Evolutionary conservation across 2,113 vertebrate species (phyloP).

Genomic region (Eolophus roseicapilla): DNA sequence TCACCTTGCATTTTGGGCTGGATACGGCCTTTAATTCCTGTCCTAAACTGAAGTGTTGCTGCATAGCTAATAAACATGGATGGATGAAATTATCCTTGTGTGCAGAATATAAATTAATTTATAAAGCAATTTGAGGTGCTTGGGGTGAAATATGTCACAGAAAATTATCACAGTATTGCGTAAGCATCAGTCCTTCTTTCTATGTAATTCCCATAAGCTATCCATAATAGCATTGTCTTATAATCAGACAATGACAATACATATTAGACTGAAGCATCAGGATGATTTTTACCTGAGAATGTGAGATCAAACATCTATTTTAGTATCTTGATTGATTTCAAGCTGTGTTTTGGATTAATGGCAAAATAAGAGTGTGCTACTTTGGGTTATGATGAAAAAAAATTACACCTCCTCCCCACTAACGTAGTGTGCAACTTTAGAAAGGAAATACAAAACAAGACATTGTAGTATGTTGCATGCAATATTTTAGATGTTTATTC

Average conservation of each 20-base stretch:
- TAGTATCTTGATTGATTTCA: background rate
- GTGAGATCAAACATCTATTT: background rate
- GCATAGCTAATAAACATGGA: background rate
- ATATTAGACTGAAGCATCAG: background rate
- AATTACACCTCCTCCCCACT: background rate
- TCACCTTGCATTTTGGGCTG: background rate
- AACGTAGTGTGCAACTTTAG: background rate
- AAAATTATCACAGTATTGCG: background rate
- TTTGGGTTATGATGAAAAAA: background rate
- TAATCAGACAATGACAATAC: background rate
- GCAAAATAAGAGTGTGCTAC: background rate
- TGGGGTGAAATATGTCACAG: background rate
- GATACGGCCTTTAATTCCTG: background rate
- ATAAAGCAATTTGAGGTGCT: background rate
- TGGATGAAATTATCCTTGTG: background rate
- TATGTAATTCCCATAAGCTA: background rate
- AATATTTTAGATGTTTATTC: background rate
- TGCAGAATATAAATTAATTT: background rate
- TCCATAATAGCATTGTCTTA: background rate
- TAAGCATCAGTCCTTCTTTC: background rate
- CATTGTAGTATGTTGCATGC: background rate
- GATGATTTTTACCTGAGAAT: background rate
- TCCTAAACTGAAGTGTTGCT: background rate
- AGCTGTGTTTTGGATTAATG: background rate
- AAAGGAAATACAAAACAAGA: background rate